Evolutionary conservation across 2,797 vertebrate genomes (phyloP), one percentile per base, ranked within the genome.

Genomic region (Scyliorhinus canicula): DNA sequence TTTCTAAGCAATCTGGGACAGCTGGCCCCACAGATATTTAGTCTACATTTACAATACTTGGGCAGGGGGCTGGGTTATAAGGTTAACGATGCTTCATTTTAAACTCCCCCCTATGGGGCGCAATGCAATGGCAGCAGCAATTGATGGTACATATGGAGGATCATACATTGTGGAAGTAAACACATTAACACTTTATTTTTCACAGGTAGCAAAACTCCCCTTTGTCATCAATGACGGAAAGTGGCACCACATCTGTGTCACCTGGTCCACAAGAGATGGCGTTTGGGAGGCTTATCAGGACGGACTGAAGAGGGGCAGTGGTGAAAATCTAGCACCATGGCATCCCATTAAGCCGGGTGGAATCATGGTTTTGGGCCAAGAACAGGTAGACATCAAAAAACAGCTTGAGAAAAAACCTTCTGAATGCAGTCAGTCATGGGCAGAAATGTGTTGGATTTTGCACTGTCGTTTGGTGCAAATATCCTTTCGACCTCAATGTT

Each of bases 251-350:
- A 98, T 99, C 95, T 99, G 98, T 35, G 96, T 99, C 96, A 98
- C 98, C 35, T 99, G 99, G 99, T 99, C 99, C 95, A 99, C 99
- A 0, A 97, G 99, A 4, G 98, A 99, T 0, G 99, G 99, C 0
- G 97, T 99, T 96, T 99, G 99, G 99, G 99, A 99, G 95, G 99
- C 99, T 95, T 99, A 98, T 96, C 99, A 99, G 97, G 98, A 99
- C 0, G 99, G 99, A 40, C 98, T 98, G 9, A 97, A 98, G 97
- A 97, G 98, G 0, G 98, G 98, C 95, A 98, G 91, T 0, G 99
- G 99, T 14, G 98, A 99, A 95, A 99, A 99, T 96, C 96, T 99
- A 97, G 99, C 99, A 0, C 99, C 99, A 0, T 99, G 99, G 95
- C 99, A 99, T 96, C 99, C 99, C 95, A 99, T 99, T 96, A 99